Base-by-base conservation (phyloP, 2,797 vertebrate genomes). In the Discoglossus pictus region DNA sequence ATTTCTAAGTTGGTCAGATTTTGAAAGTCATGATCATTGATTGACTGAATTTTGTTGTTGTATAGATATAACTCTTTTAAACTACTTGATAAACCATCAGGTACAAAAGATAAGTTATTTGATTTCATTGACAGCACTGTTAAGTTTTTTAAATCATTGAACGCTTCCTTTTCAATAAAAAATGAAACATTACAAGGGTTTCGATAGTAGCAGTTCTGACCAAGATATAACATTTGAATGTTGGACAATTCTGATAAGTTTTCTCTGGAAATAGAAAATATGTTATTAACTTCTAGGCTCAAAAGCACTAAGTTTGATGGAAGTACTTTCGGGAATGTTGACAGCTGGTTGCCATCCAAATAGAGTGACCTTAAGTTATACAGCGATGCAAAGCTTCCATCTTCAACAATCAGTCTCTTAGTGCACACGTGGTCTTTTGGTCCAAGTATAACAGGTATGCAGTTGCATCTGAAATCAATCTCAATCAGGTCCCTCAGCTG, bases 401-500 rank as follows among this genome's bases (percentile, higher is more conserved):
- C 77, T 34, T 88, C 66, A 8, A 99, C 86, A 3, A 72, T 68
- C 1, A 89, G 72, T 1, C 53, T 81, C 1, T 12, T 54, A 0
- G 6, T 84, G 56, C 96, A 99, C n/a, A 94, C 58, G 0, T 46
- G 62, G 51, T 95, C 81, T 78, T 98, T 97, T 6, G 95, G 91
- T 0, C 94, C 96, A 1, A 95, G 47, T 80, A 75, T 93, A 70
- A 85, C 47, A 15, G 96, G 96, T 54, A 99, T 76, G 31, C 96
- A 99, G 82, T 98, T 99, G 82, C 96, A 98, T 68, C 94, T 90
- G 81, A 98, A 90, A 79, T 98, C 94, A 1, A 99, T 90, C 81
- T 98, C 97, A 1, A 85, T 74, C 7, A 99, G 84, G 42, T 92
- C 88, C n/a, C 81, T 74, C 62, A 98, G 86, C 3, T 71, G 78